These are phyloP conservation scores for Balanococcus diminutus DNA, from an alignment of 2,888 invertebrate species.

Conservation along the genomic window DNA sequence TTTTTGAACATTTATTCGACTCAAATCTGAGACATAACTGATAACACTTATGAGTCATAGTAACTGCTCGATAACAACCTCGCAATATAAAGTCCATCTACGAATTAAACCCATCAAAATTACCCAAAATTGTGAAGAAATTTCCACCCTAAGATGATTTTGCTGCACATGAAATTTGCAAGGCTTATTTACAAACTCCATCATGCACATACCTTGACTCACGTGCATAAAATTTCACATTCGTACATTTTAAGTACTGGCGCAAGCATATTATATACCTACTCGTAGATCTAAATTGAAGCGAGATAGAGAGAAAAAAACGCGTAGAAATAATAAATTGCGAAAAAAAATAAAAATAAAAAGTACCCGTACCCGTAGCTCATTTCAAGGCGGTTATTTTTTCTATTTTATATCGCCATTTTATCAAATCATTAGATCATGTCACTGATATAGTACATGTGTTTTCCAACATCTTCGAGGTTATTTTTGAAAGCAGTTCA, in stretches of 20 bases:
- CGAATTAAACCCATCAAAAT: no score
- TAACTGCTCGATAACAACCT: no score
- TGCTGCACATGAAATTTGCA: not conserved
- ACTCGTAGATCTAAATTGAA: not conserved
- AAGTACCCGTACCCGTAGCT: not conserved
- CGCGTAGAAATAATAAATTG: not conserved
- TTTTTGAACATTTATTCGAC: no score
- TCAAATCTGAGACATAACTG: no score
- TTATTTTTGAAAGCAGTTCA: slow-evolving; percentile 11
- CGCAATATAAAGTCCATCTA: no score
- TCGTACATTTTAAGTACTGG: not conserved
- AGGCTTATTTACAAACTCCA: not conserved
- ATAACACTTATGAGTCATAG: no score
- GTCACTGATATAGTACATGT: slow-evolving; percentile 4
- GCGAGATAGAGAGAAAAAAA: not conserved
- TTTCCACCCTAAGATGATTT: not conserved
- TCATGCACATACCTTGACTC: not conserved
- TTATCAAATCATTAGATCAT: slow-evolving; percentile 27
- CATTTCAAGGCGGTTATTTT: not conserved
- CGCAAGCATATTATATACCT: not conserved
- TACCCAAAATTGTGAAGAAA: no score
- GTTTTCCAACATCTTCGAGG: slow-evolving; percentile 26
- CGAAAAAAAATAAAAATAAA: not conserved
- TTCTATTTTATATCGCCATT: not conserved
- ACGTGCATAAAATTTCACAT: not conserved